phyloP scores from a whole-genome alignment of 2,888 invertebrate species.

The Melieria picta region DNA sequence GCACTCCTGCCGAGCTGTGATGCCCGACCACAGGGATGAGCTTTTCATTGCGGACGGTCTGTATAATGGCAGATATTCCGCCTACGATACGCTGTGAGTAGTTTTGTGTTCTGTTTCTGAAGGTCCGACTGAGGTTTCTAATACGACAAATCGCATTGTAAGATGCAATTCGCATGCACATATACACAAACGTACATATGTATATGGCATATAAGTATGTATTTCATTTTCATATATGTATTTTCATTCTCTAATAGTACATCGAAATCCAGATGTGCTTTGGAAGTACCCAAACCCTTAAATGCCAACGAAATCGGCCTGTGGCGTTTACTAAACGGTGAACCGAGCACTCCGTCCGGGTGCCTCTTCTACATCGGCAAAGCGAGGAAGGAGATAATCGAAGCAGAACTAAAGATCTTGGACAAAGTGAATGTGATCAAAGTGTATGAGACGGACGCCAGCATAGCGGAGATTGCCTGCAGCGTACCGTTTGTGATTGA shows the following conservation, averaged over 20 bases:
- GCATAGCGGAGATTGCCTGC: constrained; percentile 47
- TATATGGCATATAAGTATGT: too few species aligned
- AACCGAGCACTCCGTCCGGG: constrained; percentile 43
- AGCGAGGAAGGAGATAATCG: constrained; percentile 45
- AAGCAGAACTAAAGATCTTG: constrained; percentile 41
- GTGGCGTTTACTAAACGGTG: constrained; percentile 50
- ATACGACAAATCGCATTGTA: too few species aligned
- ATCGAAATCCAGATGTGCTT: constrained; percentile 46
- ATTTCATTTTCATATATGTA: too few species aligned
- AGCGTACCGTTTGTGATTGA: constrained; percentile 49
- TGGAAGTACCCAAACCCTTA: constrained; percentile 50
- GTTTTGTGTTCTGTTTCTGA: background rate
- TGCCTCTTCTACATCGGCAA: constrained; percentile 50
- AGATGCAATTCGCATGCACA: too few species aligned
- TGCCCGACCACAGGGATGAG: constrained; percentile 46
- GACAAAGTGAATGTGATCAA: constrained; percentile 26
- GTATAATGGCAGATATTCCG: constrained; percentile 47
- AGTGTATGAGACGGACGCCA: constrained; percentile 34
- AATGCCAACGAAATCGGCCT: constrained; percentile 45
- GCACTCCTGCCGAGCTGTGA: constrained; percentile 47
- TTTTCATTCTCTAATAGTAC: too few species aligned
- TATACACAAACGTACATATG: too few species aligned
- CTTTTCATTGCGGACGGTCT: constrained; percentile 49
- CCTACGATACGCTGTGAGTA: constrained; percentile 51
- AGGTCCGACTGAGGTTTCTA: background rate